Conservation (phyloP, 2,113 vertebrate genomes). For the Vidua chalybeata region DNA sequence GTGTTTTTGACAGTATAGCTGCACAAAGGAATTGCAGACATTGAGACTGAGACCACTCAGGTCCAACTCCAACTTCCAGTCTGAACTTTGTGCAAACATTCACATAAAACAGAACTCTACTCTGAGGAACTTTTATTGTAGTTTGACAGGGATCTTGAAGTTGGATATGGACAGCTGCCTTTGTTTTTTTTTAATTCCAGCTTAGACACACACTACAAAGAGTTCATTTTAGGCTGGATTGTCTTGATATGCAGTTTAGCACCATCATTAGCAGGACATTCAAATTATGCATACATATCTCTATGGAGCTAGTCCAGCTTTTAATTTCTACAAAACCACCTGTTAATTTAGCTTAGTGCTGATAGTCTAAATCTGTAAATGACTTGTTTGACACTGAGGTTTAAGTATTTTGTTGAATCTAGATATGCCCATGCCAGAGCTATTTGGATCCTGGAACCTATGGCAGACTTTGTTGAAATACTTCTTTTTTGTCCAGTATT, state of each 20-base stretch:
- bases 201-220: not conserved
- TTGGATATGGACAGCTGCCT: not conserved
- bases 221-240: not conserved
- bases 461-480: not conserved
- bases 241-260: not conserved
- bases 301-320: not conserved
- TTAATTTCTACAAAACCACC: not conserved
- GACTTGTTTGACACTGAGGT: not conserved
- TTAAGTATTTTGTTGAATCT: not conserved
- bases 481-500: not conserved
- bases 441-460: not conserved
- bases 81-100: not conserved
- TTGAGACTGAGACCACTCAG: not conserved
- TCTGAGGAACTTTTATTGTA: not conserved
- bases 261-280: not conserved
- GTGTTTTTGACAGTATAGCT: not conserved
- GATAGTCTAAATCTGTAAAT: not conserved
- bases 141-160: not conserved
- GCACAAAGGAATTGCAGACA: not conserved
- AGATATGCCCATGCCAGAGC: not conserved
- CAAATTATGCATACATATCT: not conserved
- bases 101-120: not conserved
- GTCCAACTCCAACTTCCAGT: not conserved
- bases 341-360: not conserved
- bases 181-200: not conserved